Percentiles rank a stretch among this genome's conserved stretches.
Conservation (phyloP, 53 echinoderm and acorn worm species). For the Arbacia lixula region DNA sequence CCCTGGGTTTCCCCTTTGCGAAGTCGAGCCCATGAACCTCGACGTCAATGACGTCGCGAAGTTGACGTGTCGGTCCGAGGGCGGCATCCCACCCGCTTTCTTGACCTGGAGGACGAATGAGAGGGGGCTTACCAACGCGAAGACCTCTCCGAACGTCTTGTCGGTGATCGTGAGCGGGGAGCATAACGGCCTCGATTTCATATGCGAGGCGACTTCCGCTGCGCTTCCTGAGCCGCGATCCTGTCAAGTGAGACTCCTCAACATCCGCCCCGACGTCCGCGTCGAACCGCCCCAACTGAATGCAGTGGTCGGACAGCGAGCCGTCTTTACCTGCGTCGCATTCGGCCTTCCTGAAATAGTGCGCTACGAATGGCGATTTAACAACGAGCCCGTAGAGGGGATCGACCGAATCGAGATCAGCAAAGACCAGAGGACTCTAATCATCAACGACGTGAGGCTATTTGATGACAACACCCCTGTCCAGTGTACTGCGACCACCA, state of each 20-base stretch:
- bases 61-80: conserved; percentile 70
- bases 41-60: conserved; percentile 39
- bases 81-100: conserved; percentile 68
- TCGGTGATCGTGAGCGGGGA: conserved; percentile 41
- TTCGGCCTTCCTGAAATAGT: conserved; percentile 57
- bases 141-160: conserved; percentile 28
- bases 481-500: conserved; percentile 61
- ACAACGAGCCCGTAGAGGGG: conserved; percentile 18
- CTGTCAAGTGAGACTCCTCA: conserved; percentile 60
- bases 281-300: conserved; percentile 55
- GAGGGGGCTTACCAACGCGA: conserved; percentile 1
- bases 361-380: conserved; percentile 57
- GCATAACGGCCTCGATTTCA: conserved; percentile 66
- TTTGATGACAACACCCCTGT: conserved; percentile 58
- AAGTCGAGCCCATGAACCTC: conserved; percentile 38
- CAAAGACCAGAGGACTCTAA: conserved; percentile 42
- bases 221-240: conserved; percentile 49
- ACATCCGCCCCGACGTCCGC: conserved; percentile 61
- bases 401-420: conserved; percentile 56
- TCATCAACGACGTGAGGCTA: conserved; percentile 53
- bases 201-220: conserved; percentile 50
- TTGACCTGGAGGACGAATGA: conserved; percentile 60
- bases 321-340: conserved; percentile 57
- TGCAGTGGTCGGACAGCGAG: conserved; percentile 44
- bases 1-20: conserved; percentile 64